Evolutionary conservation across 2,797 vertebrate species (phyloP), one percentile per base, ranked within the genome.

Genomic region (Fistularia tabacaria): DNA sequence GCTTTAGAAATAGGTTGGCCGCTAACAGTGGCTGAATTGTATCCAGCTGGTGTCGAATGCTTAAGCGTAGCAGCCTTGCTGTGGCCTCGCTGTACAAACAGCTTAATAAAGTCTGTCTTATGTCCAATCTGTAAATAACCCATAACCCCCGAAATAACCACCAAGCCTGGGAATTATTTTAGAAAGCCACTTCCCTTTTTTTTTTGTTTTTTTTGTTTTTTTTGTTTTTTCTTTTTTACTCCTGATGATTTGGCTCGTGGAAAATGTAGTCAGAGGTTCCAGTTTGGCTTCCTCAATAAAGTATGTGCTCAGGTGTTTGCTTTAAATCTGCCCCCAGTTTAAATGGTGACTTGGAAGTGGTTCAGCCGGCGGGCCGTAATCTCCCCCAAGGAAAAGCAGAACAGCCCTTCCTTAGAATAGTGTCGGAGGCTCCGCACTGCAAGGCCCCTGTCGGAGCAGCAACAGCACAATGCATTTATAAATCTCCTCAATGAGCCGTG

Each of bases 21-120:
- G 58, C 69, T 59, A 63, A 74, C 66, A 72, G 68, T 54, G 62
- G 70, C 55, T 46, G 57, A 44, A 62, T 72, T 80, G 74, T 83
- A 65, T 50, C 50, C 53, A n/a, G 10, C 53, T 45, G 51, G 60
- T 55, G 66, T 72, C 64, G 59, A 58, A 71, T 38, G 36, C 64
- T 79, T 45, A 53, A 61, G 60, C 62, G 70, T 55, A 74, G 62
- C 74, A 66, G 68, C 60, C 67, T 46, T 46, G 44, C 66, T 70
- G 47, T 43, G 68, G 68, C 60, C 67, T 46, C 48, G 44, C 66
- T 70, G 47, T 43, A 46, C 71, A 77, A 76, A 75, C 62, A 68
- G 38, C 61, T 70, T 51, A 39, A 80, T 73, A 57, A 71, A 74
- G 57, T 46, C 54, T 46, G 55, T 69, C 54, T 76, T 76, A 55